Conservation (phyloP, 1,140 invertebrate genomes). For the Microplitis mediator region DNA sequence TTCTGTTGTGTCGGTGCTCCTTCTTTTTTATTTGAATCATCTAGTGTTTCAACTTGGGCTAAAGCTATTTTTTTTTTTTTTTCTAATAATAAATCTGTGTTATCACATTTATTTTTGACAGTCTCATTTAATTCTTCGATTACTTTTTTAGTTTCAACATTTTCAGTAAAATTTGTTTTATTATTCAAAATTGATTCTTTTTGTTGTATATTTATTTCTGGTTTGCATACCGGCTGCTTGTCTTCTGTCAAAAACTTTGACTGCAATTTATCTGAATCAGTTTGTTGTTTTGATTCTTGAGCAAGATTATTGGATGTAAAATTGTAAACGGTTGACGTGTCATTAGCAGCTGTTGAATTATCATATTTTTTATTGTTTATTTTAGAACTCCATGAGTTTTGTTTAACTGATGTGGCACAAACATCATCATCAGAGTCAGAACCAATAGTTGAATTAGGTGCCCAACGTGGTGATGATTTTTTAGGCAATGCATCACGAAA, state of each 20-base stretch:
- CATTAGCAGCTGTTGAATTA: slow-evolving; percentile 10
- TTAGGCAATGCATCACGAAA: slow-evolving; percentile 4
- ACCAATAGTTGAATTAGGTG: slow-evolving; percentile 53
- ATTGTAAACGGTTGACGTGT: background rate
- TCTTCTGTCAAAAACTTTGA: background rate
- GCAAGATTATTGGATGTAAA: background rate
- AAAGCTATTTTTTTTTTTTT: background rate
- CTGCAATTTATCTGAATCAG: background rate
- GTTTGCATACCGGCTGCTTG: background rate
- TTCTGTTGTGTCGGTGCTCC: slow-evolving; percentile 17
- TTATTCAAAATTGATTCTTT: background rate
- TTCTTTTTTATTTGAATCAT: slow-evolving; percentile 13
- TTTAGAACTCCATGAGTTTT: slow-evolving; percentile 10
- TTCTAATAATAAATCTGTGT: background rate
- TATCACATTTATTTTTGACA: background rate
- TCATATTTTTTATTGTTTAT: slow-evolving; percentile 3
- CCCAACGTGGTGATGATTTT: slow-evolving; percentile 23
- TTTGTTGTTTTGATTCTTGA: background rate
- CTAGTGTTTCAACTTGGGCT: background rate
- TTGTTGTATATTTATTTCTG: background rate
- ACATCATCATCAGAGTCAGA: slow-evolving; percentile 67
- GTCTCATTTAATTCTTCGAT: background rate
- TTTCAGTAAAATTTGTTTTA: background rate
- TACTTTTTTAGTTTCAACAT: background rate
- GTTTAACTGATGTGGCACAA: slow-evolving; percentile 33